phyloP scores from a whole-genome alignment of 2,888 invertebrate species.

The Agrilus cyanescens region DNA sequence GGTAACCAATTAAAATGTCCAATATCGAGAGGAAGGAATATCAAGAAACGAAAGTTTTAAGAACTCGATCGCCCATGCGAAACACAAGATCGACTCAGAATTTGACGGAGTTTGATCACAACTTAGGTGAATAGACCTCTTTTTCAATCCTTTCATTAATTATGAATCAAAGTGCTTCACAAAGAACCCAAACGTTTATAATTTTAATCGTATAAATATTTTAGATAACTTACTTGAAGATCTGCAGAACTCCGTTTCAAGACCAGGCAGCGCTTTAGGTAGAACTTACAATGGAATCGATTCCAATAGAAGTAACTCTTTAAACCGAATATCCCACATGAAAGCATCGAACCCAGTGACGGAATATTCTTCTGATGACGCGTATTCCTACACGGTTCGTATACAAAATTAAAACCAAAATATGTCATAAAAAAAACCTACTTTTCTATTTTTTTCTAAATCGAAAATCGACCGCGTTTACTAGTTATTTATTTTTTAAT shows the following conservation, averaged over 20 bases:
- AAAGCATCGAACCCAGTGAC: slow-evolving; percentile 31
- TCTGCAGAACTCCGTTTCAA: slow-evolving; percentile 33
- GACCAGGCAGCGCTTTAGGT: slow-evolving; percentile 30
- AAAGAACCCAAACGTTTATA: not conserved
- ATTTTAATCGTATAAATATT: slow-evolving; percentile 8
- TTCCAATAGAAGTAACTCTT: slow-evolving; percentile 25
- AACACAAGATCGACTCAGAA: slow-evolving; percentile 27
- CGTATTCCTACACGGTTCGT: slow-evolving; percentile 30
- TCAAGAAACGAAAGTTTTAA: slow-evolving; percentile 30
- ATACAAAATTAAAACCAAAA: not conserved
- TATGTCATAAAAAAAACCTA: too few species aligned
- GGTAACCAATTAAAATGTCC: slow-evolving; percentile 25
- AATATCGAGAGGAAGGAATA: slow-evolving; percentile 34
- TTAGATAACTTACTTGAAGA: slow-evolving; percentile 34
- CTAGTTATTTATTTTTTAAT: slow-evolving; percentile 14
- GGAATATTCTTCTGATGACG: slow-evolving; percentile 33
- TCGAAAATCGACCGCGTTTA: not conserved
- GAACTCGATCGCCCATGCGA: slow-evolving; percentile 29
- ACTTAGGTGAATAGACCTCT: slow-evolving; percentile 25
- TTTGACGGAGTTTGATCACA: slow-evolving; percentile 32
- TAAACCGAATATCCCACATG: slow-evolving; percentile 26
- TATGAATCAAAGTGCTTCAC: not conserved
- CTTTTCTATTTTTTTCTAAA: not conserved
- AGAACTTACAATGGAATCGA: slow-evolving; percentile 19
- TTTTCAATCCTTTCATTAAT: not conserved